A percentile compares a stretch with the other conserved stretches of the same genome.
These are phyloP conservation scores for Tetheella fluctuosa DNA, from an alignment of 2,888 invertebrate species.

Conservation along the genomic window DNA sequence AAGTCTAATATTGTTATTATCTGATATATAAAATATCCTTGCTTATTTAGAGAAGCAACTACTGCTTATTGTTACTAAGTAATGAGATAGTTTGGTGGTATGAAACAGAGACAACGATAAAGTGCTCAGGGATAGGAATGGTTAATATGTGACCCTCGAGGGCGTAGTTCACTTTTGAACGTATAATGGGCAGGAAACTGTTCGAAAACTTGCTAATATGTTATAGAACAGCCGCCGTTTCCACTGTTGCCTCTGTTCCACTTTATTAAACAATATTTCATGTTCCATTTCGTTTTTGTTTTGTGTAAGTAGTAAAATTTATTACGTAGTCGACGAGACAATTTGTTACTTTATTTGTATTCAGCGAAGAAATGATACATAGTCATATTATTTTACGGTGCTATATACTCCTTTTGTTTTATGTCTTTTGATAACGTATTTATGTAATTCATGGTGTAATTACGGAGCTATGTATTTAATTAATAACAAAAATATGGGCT, in stretches of 20 bases:
- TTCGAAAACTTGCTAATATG: conserved; percentile 27
- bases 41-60: too few relatives aligned
- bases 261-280: conserved; percentile 13
- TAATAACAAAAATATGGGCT: too few relatives aligned
- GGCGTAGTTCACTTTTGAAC: conserved; percentile 29
- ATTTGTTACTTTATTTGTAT: conserved; percentile 7
- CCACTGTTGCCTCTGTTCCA: conserved; percentile 19
- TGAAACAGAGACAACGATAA: too few relatives aligned
- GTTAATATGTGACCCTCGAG: conserved; percentile 28
- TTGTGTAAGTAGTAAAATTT: conserved; percentile 10
- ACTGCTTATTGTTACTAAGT: too few relatives aligned
- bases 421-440: neutral
- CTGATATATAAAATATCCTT: too few relatives aligned
- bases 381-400: neutral
- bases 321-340: conserved; percentile 12
- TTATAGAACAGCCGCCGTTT: conserved; percentile 19
- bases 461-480: too few relatives aligned
- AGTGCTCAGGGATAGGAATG: conserved; percentile 16
- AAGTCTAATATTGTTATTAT: neutral
- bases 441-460: neutral
- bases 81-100: too few relatives aligned
- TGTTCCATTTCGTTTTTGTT: conserved; percentile 14
- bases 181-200: conserved; percentile 26
- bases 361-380: neutral
- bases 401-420: neutral